Evolutionary conservation across 2,113 vertebrate genomes (phyloP).

Genomic region (Gambusia affinis): DNA sequence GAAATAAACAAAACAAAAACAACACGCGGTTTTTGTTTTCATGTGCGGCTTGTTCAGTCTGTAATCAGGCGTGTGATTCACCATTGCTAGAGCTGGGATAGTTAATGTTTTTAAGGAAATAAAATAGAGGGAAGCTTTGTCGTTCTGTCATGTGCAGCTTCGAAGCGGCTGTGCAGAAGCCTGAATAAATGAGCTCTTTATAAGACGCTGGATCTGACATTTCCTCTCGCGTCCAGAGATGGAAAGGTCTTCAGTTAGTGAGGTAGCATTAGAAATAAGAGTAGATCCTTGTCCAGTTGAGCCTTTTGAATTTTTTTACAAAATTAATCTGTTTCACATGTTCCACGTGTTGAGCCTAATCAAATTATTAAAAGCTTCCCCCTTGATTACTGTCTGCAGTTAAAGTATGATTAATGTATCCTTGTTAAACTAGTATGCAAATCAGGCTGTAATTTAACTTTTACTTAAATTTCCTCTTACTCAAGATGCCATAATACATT

Average conservation of each 20-base stretch:
- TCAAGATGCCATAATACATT: neutral
- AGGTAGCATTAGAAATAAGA: neutral
- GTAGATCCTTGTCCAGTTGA: neutral
- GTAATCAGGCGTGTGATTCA: constrained; percentile 1
- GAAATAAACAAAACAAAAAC: neutral
- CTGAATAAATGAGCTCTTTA: constrained; percentile 7
- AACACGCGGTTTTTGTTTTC: neutral
- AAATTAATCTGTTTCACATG: neutral
- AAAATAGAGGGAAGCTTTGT: constrained; percentile 4
- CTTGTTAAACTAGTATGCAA: neutral
- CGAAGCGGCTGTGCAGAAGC: constrained; percentile 1
- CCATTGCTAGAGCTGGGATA: neutral
- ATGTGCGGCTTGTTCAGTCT: neutral
- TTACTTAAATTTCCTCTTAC: too few relatives aligned
- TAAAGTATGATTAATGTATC: neutral
- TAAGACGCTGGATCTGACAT: neutral
- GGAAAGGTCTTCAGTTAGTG: neutral
- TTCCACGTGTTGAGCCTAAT: neutral
- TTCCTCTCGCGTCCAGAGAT: neutral
- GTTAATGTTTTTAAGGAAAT: constrained; percentile 7
- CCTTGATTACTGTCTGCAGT: neutral
- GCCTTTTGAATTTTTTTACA: neutral
- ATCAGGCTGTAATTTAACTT: neutral
- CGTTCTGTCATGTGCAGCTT: constrained; percentile 30
- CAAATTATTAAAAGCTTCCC: neutral